phyloP scores from a whole-genome alignment of 2,888 invertebrate genomes.

The Carpatolechia fugitivella region DNA sequence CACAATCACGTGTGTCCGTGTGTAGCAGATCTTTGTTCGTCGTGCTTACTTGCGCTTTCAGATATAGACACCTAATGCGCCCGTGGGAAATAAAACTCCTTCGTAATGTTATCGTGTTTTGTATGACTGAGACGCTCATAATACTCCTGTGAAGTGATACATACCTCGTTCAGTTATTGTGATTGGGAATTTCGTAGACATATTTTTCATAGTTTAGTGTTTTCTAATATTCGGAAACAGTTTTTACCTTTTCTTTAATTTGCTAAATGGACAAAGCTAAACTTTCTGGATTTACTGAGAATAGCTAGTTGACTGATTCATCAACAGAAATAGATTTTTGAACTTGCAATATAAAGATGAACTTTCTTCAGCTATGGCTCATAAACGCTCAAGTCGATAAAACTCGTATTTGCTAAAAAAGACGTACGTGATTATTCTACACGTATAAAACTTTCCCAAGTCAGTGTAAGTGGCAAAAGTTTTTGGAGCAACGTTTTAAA shows the following conservation, averaged over 20 bases:
- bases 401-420: neutral
- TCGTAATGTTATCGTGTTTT: constrained; percentile 7
- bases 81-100: constrained; percentile 22
- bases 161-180: neutral
- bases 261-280: too few relatives aligned
- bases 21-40: constrained; percentile 31
- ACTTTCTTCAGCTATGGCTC: too few relatives aligned
- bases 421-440: neutral
- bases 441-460: neutral
- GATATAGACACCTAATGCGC: constrained; percentile 44
- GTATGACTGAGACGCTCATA: neutral
- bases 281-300: too few relatives aligned
- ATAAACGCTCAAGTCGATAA: neutral
- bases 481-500: constrained; percentile 7
- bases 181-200: neutral
- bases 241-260: too few relatives aligned
- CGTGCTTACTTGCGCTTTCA: constrained; percentile 22
- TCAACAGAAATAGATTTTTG: too few relatives aligned
- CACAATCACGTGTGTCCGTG: constrained; percentile 37
- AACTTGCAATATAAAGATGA: too few relatives aligned
- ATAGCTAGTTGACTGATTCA: too few relatives aligned
- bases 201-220: neutral
- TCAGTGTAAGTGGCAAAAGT: neutral
- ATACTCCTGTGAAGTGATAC: neutral
- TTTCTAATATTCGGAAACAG: neutral